Conservation (phyloP, 1,140 invertebrate genomes). For the Heliconius himera region DNA sequence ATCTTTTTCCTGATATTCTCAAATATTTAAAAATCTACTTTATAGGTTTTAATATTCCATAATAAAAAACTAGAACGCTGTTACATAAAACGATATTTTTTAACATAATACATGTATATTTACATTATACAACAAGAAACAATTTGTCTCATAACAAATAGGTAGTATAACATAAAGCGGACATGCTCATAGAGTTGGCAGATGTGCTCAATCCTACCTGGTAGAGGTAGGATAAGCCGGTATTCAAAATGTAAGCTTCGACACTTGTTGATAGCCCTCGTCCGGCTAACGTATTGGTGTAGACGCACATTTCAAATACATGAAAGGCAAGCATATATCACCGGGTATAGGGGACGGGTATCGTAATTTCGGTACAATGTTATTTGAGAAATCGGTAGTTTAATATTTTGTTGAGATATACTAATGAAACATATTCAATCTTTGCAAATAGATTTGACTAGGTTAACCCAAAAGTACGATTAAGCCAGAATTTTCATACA, state of each 20-base stretch:
- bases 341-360: neutral
- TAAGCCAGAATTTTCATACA: neutral
- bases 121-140: neutral
- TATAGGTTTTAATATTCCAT: too few relatives aligned
- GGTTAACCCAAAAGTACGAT: neutral
- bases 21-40: too few relatives aligned
- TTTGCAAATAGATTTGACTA: too few relatives aligned
- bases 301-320: constrained; percentile 31
- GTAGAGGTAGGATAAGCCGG: constrained; percentile 10
- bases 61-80: too few relatives aligned
- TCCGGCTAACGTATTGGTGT: constrained; percentile 47
- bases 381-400: neutral
- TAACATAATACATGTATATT: neutral
- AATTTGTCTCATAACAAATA: neutral
- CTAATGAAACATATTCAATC: neutral
- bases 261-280: constrained; percentile 68
- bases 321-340: constrained; percentile 28
- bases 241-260: constrained; percentile 48
- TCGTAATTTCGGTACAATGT: neutral
- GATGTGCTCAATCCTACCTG: constrained; percentile 3
- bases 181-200: neutral
- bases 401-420: neutral
- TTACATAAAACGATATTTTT: neutral
- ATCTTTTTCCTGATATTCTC: too few relatives aligned
- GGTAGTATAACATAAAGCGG: neutral